Evolutionary conservation across 2,797 vertebrate genomes (phyloP).

Genomic region (Mareca strepera): DNA sequence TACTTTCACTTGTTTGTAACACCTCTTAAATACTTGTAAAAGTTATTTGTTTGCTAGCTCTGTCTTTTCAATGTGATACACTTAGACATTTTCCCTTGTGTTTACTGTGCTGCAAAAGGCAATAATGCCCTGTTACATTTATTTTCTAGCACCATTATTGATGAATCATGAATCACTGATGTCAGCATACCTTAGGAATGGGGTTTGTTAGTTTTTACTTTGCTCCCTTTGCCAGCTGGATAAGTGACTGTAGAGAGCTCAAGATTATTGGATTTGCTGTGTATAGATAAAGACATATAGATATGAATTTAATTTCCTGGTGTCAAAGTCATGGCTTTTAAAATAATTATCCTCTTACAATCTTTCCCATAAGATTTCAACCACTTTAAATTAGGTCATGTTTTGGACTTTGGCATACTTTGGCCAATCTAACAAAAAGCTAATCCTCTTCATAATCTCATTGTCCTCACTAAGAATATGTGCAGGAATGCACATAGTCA

Average conservation of each 20-base stretch:
- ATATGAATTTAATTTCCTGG: constrained; percentile 74
- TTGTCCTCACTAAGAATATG: constrained; percentile 39
- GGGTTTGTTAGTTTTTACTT: constrained; percentile 63
- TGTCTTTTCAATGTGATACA: constrained; percentile 34
- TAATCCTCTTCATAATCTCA: constrained; percentile 44
- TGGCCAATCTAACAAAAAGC: constrained; percentile 35
- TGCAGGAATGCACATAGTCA: constrained; percentile 19
- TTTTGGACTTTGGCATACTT: constrained; percentile 56
- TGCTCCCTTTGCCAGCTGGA: constrained; percentile 64
- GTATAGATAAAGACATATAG: constrained; percentile 71
- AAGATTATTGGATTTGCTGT: constrained; percentile 69
- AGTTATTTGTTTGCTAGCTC: constrained; percentile 26
- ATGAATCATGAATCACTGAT: constrained; percentile 66
- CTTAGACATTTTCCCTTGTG: constrained; percentile 32
- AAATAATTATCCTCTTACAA: constrained; percentile 68
- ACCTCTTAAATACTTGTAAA: constrained; percentile 48
- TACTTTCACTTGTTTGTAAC: constrained; percentile 9
- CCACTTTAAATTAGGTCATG: constrained; percentile 64
- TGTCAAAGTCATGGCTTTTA: constrained; percentile 68
- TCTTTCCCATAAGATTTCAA: constrained; percentile 58
- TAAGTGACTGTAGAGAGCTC: constrained; percentile 63
- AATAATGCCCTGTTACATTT: constrained; percentile 61
- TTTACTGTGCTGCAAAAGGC: constrained; percentile 39
- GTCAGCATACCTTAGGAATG: constrained; percentile 60
- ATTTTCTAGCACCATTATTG: constrained; percentile 56